A percentile compares a stretch with the other conserved stretches of the same genome.
These are phyloP conservation scores for Torymus auratus DNA, from an alignment of 2,888 invertebrate genomes.

Conservation along the genomic window DNA sequence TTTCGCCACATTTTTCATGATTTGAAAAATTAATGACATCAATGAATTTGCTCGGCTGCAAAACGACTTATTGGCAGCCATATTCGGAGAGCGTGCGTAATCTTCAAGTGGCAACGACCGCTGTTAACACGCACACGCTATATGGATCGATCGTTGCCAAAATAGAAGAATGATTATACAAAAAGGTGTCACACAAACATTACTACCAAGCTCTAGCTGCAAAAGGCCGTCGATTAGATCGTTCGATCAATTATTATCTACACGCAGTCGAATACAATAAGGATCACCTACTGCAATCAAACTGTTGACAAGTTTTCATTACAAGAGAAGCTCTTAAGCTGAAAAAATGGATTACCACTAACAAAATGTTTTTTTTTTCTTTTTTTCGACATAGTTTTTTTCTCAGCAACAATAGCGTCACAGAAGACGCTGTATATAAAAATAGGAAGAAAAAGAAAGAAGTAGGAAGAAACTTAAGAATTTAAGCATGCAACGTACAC, in stretches of 20 bases:
- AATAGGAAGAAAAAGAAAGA: constrained; percentile 12
- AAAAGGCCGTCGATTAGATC: constrained; percentile 23
- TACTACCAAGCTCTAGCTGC: constrained; percentile 43
- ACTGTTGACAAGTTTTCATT: constrained; percentile 28
- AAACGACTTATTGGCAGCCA: constrained; percentile 2
- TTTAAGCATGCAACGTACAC: constrained; percentile 47
- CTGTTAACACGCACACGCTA: constrained; percentile 33
- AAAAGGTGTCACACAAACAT: constrained; percentile 5
- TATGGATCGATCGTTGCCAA: constrained; percentile 34
- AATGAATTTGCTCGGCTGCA: constrained; percentile 7
- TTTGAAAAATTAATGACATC: not conserved
- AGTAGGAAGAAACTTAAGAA: constrained; percentile 42
- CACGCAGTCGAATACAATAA: constrained; percentile 23
- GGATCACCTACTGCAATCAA: constrained; percentile 47
- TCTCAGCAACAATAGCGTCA: not conserved
- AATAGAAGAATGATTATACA: constrained; percentile 11
- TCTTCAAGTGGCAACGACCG: constrained; percentile 16
- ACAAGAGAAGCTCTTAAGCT: constrained; percentile 40
- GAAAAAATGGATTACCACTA: constrained; percentile 52
- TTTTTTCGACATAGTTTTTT: constrained; percentile 31
- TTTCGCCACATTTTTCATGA: not conserved
- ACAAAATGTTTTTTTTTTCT: constrained; percentile 36
- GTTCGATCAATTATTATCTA: constrained; percentile 54
- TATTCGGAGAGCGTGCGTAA: not conserved
- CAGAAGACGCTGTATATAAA: not conserved